Evolutionary conservation across 2,888 invertebrate genomes (phyloP).

Genomic region (Psylliodes chrysocephalus): DNA sequence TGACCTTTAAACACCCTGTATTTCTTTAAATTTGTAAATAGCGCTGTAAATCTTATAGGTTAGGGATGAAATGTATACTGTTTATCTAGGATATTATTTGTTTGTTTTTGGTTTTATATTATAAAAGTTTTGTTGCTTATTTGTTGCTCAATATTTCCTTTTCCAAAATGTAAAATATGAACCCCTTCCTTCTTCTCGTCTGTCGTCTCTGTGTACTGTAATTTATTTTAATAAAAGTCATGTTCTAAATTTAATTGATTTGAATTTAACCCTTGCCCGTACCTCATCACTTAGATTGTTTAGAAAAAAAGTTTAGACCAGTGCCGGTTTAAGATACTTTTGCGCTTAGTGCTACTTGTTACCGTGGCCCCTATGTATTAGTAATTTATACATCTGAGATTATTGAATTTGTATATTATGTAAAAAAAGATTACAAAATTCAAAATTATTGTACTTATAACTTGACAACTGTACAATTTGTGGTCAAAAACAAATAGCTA

Average conservation of each 20-base stretch:
- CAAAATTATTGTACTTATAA: too few relatives aligned
- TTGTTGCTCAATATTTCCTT: constrained; percentile 65
- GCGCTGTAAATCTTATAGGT: constrained; percentile 60
- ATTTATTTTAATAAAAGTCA: constrained; percentile 67
- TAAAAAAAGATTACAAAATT: too few relatives aligned
- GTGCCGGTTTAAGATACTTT: too few relatives aligned
- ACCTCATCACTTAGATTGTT: too few relatives aligned
- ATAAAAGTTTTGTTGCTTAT: constrained; percentile 64
- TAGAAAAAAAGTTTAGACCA: too few relatives aligned
- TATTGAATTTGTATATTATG: too few relatives aligned
- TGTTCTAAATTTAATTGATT: constrained; percentile 54
- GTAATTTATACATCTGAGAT: too few relatives aligned
- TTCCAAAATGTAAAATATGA: constrained; percentile 60
- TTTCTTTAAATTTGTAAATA: constrained; percentile 42
- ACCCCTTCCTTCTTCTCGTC: constrained; percentile 40
- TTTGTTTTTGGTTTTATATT: constrained; percentile 60
- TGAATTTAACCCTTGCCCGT: neutral
- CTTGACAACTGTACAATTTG: too few relatives aligned
- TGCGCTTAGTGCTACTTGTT: too few relatives aligned
- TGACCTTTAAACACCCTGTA: constrained; percentile 14
- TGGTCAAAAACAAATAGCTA: too few relatives aligned
- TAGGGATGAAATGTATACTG: constrained; percentile 65
- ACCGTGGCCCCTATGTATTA: too few relatives aligned
- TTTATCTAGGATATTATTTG: constrained; percentile 61
- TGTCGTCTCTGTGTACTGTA: constrained; percentile 66